Base-by-base conservation (phyloP, 2,888 invertebrate genomes). In the Antheraea yamamai region DNA sequence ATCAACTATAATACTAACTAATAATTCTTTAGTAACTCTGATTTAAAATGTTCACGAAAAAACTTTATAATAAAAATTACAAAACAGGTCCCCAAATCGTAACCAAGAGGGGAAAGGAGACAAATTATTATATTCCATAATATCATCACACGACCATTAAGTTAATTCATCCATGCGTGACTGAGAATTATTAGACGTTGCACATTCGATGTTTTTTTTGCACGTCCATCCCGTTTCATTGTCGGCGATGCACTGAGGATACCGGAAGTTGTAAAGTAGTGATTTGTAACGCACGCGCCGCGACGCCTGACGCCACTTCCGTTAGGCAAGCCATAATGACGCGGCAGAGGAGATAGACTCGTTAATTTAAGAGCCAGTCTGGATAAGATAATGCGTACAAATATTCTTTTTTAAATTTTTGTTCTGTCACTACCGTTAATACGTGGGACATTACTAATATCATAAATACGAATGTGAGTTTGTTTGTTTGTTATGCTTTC, bases 241-340 rank as follows among this genome's bases (percentile, higher is more conserved):
- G 84, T 86, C 82, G 84, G 82, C 81, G 86, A 84, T 82, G 87
- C 82, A 92, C 89, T 93, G 90, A 84, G 84, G 82, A 80, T 86
- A 84, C 88, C 92, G 95, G 95, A 95, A 93, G 95, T 95, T 93
- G 95, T 95, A 95, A 95, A 95, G 94, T 93, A 94, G 94, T 94
- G 95, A 95, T 95, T 95, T 95, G 95, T 93, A 92, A 95, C 91
- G 95, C 95, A 94, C 95, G 94, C 95, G 95, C 91, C 92, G 91
- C 91, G 91, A 84, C 93, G 92, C 89, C 92, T 91, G 92, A 88
- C 92, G 90, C 83, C 87, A 89, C 91, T 92, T 95, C 95, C 95
- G 91, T 83, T 79, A 78, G 85, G 81, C 75, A 84, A 80, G 88
- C 91, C 91, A 89, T 94, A 94, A 94, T 94, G 93, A 92, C 91